Percentiles rank a stretch among this genome's conserved stretches.
Evolutionary conservation across 1,140 invertebrate genomes (phyloP).

Genomic region (Scaptodrosophila lebanonensis): DNA sequence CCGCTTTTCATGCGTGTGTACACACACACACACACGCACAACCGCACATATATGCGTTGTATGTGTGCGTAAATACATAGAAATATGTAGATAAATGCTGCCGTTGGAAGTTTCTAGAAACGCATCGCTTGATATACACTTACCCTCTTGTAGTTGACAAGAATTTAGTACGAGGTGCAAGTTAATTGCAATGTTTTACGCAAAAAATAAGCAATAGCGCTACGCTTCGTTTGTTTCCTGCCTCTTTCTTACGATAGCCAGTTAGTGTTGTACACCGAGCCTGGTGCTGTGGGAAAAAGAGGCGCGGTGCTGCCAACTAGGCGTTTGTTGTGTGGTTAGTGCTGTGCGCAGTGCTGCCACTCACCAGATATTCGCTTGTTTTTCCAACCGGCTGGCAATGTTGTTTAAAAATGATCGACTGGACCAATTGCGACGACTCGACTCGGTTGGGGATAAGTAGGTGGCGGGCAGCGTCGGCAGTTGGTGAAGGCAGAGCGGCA

Average conservation of each 20-base stretch:
- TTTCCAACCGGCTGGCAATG: conserved; percentile 12
- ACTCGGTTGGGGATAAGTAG: conserved; percentile 14
- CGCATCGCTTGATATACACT: too few relatives aligned
- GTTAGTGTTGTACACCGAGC: too few relatives aligned
- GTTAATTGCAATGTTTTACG: too few relatives aligned
- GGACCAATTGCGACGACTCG: conserved; percentile 39
- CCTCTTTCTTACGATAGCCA: too few relatives aligned
- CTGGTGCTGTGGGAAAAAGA: too few relatives aligned
- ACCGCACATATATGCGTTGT: conserved; percentile 4
- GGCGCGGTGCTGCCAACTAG: neutral
- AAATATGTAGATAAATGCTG: conserved; percentile 5
- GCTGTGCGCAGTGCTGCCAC: neutral
- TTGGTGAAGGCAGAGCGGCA: conserved; percentile 16
- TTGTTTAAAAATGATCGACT: conserved; percentile 36
- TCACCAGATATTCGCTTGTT: conserved; percentile 6
- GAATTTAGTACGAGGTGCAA: too few relatives aligned
- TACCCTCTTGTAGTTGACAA: too few relatives aligned
- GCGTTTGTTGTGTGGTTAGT: neutral
- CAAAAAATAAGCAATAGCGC: too few relatives aligned
- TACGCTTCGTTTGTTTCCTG: too few relatives aligned
- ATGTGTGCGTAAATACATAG: conserved; percentile 1
- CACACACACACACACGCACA: neutral
- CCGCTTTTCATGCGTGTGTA: conserved; percentile 17
- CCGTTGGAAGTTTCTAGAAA: too few relatives aligned
- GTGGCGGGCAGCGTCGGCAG: conserved; percentile 4